phyloP scores from a whole-genome alignment of 2,797 vertebrate species.

The Coluber constrictor region DNA sequence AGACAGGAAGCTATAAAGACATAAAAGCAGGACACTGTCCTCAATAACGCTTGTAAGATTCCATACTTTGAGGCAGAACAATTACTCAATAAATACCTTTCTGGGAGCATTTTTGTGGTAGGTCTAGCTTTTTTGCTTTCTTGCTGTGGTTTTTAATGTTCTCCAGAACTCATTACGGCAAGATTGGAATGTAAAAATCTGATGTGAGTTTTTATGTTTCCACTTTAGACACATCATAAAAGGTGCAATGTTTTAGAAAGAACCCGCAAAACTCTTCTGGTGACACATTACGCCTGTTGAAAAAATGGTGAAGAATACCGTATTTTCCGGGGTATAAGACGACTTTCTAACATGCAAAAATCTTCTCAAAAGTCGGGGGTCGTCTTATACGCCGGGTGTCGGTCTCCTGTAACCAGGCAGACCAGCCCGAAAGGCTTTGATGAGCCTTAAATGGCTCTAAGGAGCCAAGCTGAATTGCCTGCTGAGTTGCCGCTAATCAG shows the following conservation, averaged over 20 bases:
- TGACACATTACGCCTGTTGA: background rate
- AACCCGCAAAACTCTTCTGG: background rate
- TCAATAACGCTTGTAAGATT: background rate
- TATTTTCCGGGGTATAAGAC: too few relatives aligned
- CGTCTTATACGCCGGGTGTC: too few relatives aligned
- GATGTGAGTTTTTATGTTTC: background rate
- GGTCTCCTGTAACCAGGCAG: too few relatives aligned
- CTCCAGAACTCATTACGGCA: background rate
- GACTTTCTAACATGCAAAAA: too few relatives aligned
- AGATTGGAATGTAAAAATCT: background rate
- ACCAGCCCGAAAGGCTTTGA: too few relatives aligned
- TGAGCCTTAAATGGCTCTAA: too few relatives aligned
- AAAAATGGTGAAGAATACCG: background rate
- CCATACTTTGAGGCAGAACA: background rate
- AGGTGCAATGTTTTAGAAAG: background rate
- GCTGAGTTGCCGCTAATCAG: too few relatives aligned
- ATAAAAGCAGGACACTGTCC: background rate
- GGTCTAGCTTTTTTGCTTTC: background rate
- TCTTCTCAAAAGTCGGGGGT: too few relatives aligned
- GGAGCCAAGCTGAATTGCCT: too few relatives aligned
- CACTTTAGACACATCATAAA: background rate
- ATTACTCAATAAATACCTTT: background rate
- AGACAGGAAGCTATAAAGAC: background rate
- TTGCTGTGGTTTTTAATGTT: background rate
- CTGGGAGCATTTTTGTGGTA: background rate